Percentiles rank a stretch among this genome's conserved stretches.
Evolutionary conservation across 2,888 invertebrate species (phyloP).

Genomic region (Amphipoea oculea): DNA sequence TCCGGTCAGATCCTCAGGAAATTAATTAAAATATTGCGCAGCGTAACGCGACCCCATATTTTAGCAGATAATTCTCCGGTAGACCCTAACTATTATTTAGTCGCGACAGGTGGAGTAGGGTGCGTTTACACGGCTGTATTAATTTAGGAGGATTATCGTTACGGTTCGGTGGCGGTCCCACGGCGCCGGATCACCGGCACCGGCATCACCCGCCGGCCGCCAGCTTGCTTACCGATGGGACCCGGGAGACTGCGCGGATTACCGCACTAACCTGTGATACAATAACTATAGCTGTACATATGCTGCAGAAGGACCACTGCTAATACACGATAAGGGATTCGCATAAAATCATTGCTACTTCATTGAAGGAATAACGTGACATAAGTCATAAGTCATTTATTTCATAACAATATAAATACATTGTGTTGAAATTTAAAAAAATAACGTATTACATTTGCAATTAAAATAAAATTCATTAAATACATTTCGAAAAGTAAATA

Average conservation of each 20-base stretch:
- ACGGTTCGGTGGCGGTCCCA: slow-evolving; percentile 23
- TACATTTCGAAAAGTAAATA: too few species aligned
- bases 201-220: slow-evolving; percentile 9
- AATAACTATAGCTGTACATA: not conserved
- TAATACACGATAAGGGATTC: not conserved
- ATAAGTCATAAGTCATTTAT: too few species aligned
- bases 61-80: slow-evolving; percentile 36
- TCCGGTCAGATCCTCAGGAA: slow-evolving; percentile 7
- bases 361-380: too few species aligned
- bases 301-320: slow-evolving; percentile 9
- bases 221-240: slow-evolving; percentile 41
- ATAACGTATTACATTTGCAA: too few species aligned
- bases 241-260: slow-evolving; percentile 43
- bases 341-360: not conserved
- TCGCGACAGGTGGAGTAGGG: slow-evolving; percentile 49
- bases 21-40: slow-evolving; percentile 45
- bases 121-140: slow-evolving; percentile 44
- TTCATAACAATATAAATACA: too few species aligned
- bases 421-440: too few species aligned
- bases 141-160: slow-evolving; percentile 46
- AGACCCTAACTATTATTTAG: slow-evolving; percentile 43
- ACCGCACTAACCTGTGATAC: slow-evolving; percentile 17
- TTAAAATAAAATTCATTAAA: too few species aligned
- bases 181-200: slow-evolving; percentile 15
- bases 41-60: slow-evolving; percentile 22